Evolutionary conservation across 1,140 invertebrate genomes (phyloP).

Genomic region (Nixonia krombeini): DNA sequence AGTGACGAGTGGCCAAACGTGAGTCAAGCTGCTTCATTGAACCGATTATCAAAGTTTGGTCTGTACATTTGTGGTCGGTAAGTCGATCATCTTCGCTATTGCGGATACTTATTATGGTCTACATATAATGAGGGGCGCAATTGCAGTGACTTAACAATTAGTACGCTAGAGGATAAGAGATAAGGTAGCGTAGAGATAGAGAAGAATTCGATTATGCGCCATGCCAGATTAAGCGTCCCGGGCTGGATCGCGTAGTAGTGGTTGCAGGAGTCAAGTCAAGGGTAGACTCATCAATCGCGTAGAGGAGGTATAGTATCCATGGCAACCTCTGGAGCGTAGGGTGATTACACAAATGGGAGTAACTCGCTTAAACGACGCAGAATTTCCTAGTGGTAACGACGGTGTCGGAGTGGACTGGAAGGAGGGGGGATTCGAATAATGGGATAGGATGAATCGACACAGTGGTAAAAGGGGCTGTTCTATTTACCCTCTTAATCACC

Average conservation of each 20-base stretch:
- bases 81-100: no score
- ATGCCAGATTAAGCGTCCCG: slow-evolving; percentile 43
- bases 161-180: slow-evolving; percentile 11
- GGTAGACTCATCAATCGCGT: slow-evolving; percentile 45
- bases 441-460: slow-evolving; percentile 49
- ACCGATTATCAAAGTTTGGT: no score
- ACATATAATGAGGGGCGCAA: no score
- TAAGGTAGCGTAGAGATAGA: slow-evolving; percentile 15
- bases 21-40: no score
- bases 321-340: slow-evolving; percentile 57
- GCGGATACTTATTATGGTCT: no score
- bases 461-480: slow-evolving; percentile 54
- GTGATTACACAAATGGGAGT: slow-evolving; percentile 64
- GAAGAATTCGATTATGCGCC: slow-evolving; percentile 43
- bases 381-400: slow-evolving; percentile 51
- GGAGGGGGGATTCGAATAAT: slow-evolving; percentile 35
- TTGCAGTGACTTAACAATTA: no score
- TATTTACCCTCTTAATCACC: slow-evolving; percentile 63
- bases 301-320: slow-evolving; percentile 54
- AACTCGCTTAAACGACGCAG: slow-evolving; percentile 60
- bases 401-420: slow-evolving; percentile 40
- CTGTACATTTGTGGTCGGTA: no score
- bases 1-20: no score
- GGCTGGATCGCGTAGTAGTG: slow-evolving; percentile 36
- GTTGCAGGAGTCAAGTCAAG: slow-evolving; percentile 41